phyloP scores from a whole-genome alignment of 2,888 invertebrate species.

The Dendrolimus pini region DNA sequence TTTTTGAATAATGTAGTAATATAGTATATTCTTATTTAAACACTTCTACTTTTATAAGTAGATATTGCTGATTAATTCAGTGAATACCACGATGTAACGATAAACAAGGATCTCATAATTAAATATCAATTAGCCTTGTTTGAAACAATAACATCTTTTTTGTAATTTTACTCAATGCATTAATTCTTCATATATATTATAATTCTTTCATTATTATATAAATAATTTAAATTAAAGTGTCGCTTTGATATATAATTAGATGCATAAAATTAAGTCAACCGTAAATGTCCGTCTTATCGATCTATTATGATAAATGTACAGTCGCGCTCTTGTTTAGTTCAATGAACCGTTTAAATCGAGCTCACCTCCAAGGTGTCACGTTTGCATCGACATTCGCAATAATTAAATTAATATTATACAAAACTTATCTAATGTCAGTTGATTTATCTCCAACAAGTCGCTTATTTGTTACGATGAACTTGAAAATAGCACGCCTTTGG shows the following conservation, averaged over 20 bases:
- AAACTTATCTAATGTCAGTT: not conserved
- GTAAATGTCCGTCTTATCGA: conserved; percentile 30
- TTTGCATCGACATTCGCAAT: conserved; percentile 13
- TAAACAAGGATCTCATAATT: too few species aligned
- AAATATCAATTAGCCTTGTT: too few species aligned
- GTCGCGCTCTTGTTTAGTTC: conserved; percentile 32
- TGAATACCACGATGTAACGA: too few species aligned
- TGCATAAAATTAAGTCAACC: conserved; percentile 25
- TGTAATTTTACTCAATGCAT: too few species aligned
- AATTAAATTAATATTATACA: conserved; percentile 1
- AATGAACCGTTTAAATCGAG: conserved; percentile 35
- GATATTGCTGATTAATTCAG: too few species aligned
- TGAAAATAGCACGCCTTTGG: conserved; percentile 2
- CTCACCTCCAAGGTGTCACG: conserved; percentile 20
- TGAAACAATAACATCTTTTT: too few species aligned
- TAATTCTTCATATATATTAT: too few species aligned
- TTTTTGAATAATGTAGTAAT: too few species aligned
- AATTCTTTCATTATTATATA: not conserved
- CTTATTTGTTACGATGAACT: not conserved
- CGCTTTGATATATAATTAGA: conserved; percentile 27
- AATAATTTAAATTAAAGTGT: conserved; percentile 9
- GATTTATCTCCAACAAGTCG: not conserved
- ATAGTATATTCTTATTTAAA: too few species aligned
- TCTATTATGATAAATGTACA: conserved; percentile 26
- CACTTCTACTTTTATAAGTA: too few species aligned